A percentile compares a stretch with the other conserved stretches of the same genome.
phyloP scores from a whole-genome alignment of 2,113 vertebrate species.

The Merops nubicus region DNA sequence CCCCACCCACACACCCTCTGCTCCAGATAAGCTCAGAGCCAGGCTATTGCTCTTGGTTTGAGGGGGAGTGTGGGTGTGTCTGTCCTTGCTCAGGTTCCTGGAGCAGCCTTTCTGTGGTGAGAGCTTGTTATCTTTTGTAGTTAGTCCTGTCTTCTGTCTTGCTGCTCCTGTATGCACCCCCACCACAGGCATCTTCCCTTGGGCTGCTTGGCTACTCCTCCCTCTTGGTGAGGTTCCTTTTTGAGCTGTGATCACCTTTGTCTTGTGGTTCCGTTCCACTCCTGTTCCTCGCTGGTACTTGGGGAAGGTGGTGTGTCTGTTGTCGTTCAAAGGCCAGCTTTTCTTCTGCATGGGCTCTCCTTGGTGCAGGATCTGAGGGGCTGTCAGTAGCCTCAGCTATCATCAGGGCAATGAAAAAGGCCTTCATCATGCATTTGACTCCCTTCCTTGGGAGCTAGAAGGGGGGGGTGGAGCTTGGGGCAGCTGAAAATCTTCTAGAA shows the following conservation, averaged over 20 bases:
- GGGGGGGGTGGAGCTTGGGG: background rate
- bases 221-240: too few species aligned
- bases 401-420: background rate
- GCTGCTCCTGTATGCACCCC: background rate
- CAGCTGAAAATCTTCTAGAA: background rate
- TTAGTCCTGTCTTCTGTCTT: background rate
- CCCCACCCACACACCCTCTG: too few species aligned
- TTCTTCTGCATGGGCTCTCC: background rate
- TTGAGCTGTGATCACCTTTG: background rate
- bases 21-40: background rate
- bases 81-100: background rate
- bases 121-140: background rate
- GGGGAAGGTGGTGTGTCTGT: background rate
- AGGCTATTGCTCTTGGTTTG: fast-evolving
- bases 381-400: background rate
- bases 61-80: background rate
- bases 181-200: background rate
- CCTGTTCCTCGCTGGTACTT: fast-evolving
- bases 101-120: background rate
- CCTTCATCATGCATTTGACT: background rate
- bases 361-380: background rate
- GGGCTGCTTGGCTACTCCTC: background rate
- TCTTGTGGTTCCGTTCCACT: background rate
- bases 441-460: background rate
- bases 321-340: background rate